phyloP scores from a whole-genome alignment of 2,888 invertebrate genomes.

The Punctoribates punctum region DNA sequence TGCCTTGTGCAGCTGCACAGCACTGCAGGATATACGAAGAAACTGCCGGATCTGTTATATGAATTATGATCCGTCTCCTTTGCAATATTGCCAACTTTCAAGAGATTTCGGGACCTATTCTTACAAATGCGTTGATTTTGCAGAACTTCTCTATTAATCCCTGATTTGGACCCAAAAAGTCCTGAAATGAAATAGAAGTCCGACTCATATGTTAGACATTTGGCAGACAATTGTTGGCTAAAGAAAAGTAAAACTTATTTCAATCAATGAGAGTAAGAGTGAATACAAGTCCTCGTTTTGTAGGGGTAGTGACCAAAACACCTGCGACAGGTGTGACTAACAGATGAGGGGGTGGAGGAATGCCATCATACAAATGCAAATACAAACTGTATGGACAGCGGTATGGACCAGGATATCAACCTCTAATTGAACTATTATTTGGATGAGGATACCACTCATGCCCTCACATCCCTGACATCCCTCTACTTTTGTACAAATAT shows the following conservation, averaged over 20 bases:
- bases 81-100: neutral
- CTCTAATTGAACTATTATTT: neutral
- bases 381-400: neutral
- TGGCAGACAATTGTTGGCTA: neutral
- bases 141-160: slow-evolving; percentile 27
- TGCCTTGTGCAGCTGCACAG: slow-evolving; percentile 33
- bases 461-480: too few relatives aligned
- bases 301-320: slow-evolving; percentile 37
- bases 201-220: slow-evolving; percentile 10
- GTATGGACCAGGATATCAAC: neutral
- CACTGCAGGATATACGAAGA: slow-evolving; percentile 32
- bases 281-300: neutral
- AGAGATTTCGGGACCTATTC: neutral
- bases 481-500: too few relatives aligned
- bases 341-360: slow-evolving; percentile 36
- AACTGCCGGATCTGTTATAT: slow-evolving; percentile 36
- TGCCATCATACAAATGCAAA: neutral
- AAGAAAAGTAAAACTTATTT: slow-evolving; percentile 35
- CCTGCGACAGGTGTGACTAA: slow-evolving; percentile 38
- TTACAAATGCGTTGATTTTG: slow-evolving; percentile 26
- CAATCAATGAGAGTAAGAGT: slow-evolving; percentile 13
- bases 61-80: slow-evolving; percentile 30
- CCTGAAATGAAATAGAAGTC: neutral
- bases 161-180: neutral
- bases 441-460: too few relatives aligned